These are phyloP conservation scores for Auanema sp. DNA, from an alignment of 2,888 invertebrate genomes.

Conservation along the genomic window DNA sequence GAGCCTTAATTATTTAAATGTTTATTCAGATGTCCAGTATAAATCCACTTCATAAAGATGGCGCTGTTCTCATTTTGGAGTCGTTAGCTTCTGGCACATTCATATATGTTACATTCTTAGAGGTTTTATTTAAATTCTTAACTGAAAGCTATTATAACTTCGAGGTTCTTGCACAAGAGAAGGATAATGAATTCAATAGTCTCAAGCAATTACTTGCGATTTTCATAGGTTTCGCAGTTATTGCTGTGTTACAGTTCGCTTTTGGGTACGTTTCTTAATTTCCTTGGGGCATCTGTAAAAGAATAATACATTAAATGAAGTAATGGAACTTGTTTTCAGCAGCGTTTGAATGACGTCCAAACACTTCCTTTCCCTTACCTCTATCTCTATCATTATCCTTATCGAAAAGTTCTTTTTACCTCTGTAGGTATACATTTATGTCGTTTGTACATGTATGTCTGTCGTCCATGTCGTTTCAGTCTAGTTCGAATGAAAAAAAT, in stretches of 20 bases:
- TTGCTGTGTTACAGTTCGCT: slow-evolving; percentile 41
- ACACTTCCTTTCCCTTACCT: too few relatives aligned
- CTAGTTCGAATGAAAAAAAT: too few relatives aligned
- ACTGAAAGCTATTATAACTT: not conserved
- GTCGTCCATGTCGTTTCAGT: too few relatives aligned
- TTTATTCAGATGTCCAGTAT: slow-evolving; percentile 15
- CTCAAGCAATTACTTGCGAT: slow-evolving; percentile 55
- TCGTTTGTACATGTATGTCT: too few relatives aligned
- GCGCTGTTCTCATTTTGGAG: slow-evolving; percentile 52
- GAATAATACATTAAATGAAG: too few relatives aligned
- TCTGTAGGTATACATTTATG: too few relatives aligned
- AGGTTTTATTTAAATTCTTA: slow-evolving; percentile 15
- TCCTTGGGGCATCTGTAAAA: too few relatives aligned
- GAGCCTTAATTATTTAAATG: not conserved
- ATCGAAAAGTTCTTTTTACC: too few relatives aligned
- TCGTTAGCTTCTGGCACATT: slow-evolving; percentile 60
- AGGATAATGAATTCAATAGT: slow-evolving; percentile 44
- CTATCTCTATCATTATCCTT: too few relatives aligned
- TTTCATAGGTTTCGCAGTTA: slow-evolving; percentile 52
- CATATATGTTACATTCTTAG: slow-evolving; percentile 57
- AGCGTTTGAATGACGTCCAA: too few relatives aligned
- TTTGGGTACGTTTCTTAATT: slow-evolving; percentile 15
- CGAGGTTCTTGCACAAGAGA: slow-evolving; percentile 41
- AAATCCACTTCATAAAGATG: slow-evolving; percentile 32
- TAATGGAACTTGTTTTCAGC: too few relatives aligned